phyloP scores from a whole-genome alignment of 2,797 vertebrate genomes.

The Liparis tanakae region DNA sequence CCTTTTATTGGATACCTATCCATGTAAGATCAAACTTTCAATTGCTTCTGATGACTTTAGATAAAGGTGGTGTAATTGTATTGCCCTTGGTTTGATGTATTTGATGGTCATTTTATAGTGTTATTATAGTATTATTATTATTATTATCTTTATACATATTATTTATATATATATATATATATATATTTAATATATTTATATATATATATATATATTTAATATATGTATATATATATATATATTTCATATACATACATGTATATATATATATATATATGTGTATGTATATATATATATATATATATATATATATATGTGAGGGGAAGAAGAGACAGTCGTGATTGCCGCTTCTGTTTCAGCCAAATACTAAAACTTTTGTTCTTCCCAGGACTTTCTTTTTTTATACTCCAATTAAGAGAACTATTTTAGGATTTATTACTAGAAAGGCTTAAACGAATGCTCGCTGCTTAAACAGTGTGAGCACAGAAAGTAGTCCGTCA shows the following conservation, averaged over 20 bases:
- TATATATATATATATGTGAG: constrained; percentile 2
- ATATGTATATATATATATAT: neutral
- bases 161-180: no score
- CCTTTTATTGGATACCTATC: neutral
- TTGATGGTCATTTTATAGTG: neutral
- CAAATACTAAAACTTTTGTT: neutral
- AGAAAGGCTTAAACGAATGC: neutral
- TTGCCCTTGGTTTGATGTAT: neutral
- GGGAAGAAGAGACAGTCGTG: neutral
- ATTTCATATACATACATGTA: no score
- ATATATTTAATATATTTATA: no score
- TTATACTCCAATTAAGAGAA: neutral
- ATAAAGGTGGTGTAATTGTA: neutral
- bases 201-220: no score
- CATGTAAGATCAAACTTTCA: neutral
- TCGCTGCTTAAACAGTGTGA: neutral
- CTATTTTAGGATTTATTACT: neutral
- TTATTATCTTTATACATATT: no score
- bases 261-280: no score
- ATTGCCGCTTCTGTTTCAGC: neutral
- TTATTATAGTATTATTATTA: neutral
- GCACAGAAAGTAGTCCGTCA: neutral
- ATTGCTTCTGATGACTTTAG: neutral
- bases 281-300: no score
- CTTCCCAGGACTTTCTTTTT: neutral